Evolutionary conservation across 2,797 vertebrate species (phyloP).

Genomic region (Trematomus bernacchii): DNA sequence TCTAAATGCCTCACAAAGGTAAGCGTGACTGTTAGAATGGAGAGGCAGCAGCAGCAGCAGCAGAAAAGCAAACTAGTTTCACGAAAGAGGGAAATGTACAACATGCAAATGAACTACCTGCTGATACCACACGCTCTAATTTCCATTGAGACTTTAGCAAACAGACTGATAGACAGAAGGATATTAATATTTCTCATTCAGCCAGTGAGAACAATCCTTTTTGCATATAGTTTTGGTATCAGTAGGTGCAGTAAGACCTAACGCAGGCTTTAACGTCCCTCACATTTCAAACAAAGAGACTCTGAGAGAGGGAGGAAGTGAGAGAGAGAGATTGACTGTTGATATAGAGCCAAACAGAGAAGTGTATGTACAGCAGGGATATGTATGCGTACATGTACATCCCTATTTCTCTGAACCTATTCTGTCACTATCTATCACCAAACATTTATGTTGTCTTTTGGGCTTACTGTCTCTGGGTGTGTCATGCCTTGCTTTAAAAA

Average conservation of each 20-base stretch:
- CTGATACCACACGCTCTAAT: constrained; percentile 52
- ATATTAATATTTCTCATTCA: constrained; percentile 71
- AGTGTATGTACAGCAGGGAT: not conserved
- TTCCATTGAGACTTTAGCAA: constrained; percentile 66
- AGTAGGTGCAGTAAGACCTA: constrained; percentile 53
- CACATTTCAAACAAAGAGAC: constrained; percentile 70
- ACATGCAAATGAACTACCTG: constrained; percentile 53
- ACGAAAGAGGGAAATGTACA: constrained; percentile 40
- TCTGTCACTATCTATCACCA: constrained; percentile 22
- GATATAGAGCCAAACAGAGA: not conserved
- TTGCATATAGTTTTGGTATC: constrained; percentile 77
- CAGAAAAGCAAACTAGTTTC: constrained; percentile 35
- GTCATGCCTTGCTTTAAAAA: constrained; percentile 35
- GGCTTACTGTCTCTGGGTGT: not conserved
- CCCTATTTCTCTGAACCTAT: not conserved
- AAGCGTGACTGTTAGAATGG: not conserved
- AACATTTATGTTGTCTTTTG: constrained; percentile 12
- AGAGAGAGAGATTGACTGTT: not conserved
- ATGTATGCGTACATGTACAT: not conserved
- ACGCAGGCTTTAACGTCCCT: constrained; percentile 51
- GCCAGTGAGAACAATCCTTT: constrained; percentile 59
- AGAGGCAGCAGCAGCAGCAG: not conserved
- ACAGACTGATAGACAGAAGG: constrained; percentile 49
- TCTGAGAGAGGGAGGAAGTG: not conserved
- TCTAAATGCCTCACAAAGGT: constrained; percentile 25